These are phyloP conservation scores for Tylochromis polylepis DNA, from an alignment of 2,113 vertebrate genomes.

Conservation along the genomic window DNA sequence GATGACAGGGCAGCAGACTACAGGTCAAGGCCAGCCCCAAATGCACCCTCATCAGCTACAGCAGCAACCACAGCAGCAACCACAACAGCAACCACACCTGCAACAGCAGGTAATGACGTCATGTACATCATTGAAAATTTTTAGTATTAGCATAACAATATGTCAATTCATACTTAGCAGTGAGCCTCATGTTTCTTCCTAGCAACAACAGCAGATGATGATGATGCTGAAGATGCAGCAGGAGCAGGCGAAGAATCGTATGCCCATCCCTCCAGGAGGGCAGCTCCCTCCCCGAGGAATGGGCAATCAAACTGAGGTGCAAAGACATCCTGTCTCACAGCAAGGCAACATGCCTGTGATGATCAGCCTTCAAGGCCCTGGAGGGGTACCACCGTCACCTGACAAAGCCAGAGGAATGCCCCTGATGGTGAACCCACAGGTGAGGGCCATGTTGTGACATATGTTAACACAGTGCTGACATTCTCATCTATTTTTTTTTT, in stretches of 20 bases:
- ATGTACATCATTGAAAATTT: not conserved
- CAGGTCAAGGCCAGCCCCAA: slow-evolving; percentile 75
- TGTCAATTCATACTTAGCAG: not conserved
- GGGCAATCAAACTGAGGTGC: slow-evolving; percentile 79
- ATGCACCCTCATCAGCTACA: slow-evolving; percentile 84
- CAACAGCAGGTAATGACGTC: slow-evolving; percentile 74
- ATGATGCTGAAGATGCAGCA: slow-evolving; percentile 97
- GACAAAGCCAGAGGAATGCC: slow-evolving; percentile 89
- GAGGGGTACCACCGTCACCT: slow-evolving; percentile 85
- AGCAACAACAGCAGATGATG: slow-evolving; percentile 89
- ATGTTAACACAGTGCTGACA: not conserved
- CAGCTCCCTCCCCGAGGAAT: slow-evolving; percentile 81
- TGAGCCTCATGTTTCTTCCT: slow-evolving; percentile 22
- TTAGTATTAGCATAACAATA: not conserved
- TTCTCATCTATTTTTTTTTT: not conserved
- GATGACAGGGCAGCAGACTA: slow-evolving; percentile 67
- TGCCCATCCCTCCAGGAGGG: slow-evolving; percentile 82
- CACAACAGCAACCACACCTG: slow-evolving; percentile 68
- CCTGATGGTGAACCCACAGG: slow-evolving; percentile 80
- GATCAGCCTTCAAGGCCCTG: slow-evolving; percentile 90
- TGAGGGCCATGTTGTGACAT: not conserved
- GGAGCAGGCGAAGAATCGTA: slow-evolving; percentile 81
- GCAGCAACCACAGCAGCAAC: slow-evolving; percentile 41
- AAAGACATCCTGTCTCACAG: slow-evolving; percentile 87
- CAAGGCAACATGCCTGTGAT: slow-evolving; percentile 85